Evolutionary conservation across 2,113 vertebrate genomes (phyloP), one percentile per base, ranked within the genome.

Genomic region (Strigops habroptila): DNA sequence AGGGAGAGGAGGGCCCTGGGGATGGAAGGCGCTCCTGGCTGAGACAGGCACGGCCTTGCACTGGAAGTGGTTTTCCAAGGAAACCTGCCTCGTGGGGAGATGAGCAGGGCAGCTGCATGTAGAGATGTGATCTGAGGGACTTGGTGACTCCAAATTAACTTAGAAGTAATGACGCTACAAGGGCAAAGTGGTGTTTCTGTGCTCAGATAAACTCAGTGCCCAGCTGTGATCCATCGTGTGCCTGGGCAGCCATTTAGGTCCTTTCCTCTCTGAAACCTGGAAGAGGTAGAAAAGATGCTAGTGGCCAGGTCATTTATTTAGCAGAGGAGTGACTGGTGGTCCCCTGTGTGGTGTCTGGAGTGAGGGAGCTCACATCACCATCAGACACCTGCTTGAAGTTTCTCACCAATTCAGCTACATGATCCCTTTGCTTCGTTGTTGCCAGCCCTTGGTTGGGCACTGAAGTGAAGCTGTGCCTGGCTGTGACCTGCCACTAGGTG

Each of bases 381-480:
- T 76, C 69, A 62, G 21, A 76, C 44, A 65, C 14, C 12, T 68
- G 43, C 23, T 77, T 81, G 41, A n/a, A 7, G 82, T 82, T 82
- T 75, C 15, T 44, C 22, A 30, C 18, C 18, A 12, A 0, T 89
- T 51, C 33, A 43, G 0, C 10, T 24, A 8, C 12, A 1, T 6
- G 18, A 13, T 83, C 18, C 13, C 16, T 78, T 49, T 51, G 22
- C n/a, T 82, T 67, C 77, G 43, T 41, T 51, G 18, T 30, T 75
- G 62, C 18, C 74, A 69, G 35, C 43, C 33, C 6, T 5, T 65
- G 33, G 19, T 33, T 90, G 60, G 44, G 41, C 25, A 5, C n/a
- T 52, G 28, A 8, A 30, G 9, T 53, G 62, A 60, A 80, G 37
- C 46, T n/a, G 3, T 46, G 76, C 28, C 51, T 70, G 78, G 35